Evolutionary conservation across 2,888 invertebrate species (phyloP).

Genomic region (Plagodis pulveraria): DNA sequence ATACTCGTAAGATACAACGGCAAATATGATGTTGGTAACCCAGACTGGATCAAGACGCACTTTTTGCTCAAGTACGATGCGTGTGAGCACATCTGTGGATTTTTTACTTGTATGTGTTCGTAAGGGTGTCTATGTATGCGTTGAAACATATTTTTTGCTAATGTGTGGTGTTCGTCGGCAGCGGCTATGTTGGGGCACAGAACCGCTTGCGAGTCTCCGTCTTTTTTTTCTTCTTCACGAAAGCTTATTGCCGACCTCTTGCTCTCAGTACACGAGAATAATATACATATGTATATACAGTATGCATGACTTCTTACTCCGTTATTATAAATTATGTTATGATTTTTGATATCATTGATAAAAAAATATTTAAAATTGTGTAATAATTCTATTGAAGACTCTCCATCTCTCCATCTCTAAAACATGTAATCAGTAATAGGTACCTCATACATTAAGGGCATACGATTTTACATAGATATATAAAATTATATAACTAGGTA

Average conservation of each 20-base stretch:
- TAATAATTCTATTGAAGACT: too few relatives aligned
- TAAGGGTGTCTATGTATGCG: slow-evolving; percentile 18
- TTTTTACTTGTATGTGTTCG: slow-evolving; percentile 56
- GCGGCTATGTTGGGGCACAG: slow-evolving; percentile 50
- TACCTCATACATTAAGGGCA: too few relatives aligned
- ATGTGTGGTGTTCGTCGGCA: slow-evolving; percentile 52
- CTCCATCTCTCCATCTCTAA: too few relatives aligned
- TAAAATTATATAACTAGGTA: background rate
- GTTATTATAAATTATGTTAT: background rate
- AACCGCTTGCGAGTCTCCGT: slow-evolving; percentile 56
- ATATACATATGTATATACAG: background rate
- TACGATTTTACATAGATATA: background rate
- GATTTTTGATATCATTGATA: background rate
- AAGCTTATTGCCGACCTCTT: slow-evolving; percentile 35
- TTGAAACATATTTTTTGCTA: slow-evolving; percentile 56
- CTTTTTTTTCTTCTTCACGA: slow-evolving; percentile 57
- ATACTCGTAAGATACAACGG: background rate
- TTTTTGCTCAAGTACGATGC: slow-evolving; percentile 67
- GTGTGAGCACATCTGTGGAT: slow-evolving; percentile 77
- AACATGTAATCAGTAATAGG: too few relatives aligned
- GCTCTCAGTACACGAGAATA: slow-evolving; percentile 3
- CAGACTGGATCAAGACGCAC: slow-evolving; percentile 52
- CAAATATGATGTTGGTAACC: slow-evolving; percentile 15
- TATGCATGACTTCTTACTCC: slow-evolving; percentile 6
- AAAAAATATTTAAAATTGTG: too few relatives aligned